Evolutionary conservation across 92 coral and sea anemone species (phyloP).

Genomic region (Metridium senile): DNA sequence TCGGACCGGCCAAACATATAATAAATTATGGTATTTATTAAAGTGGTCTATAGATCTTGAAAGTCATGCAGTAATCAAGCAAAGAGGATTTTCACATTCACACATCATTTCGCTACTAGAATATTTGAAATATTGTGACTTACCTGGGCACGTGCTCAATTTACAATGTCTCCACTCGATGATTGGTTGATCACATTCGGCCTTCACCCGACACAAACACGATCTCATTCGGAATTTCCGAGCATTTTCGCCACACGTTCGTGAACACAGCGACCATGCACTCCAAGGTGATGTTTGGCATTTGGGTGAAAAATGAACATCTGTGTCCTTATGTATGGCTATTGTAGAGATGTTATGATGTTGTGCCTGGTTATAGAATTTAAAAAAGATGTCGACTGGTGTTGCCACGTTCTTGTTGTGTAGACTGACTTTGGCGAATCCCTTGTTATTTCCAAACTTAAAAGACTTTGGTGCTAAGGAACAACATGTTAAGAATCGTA

Average conservation of each 20-base stretch:
- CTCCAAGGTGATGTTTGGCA: constrained; percentile 20
- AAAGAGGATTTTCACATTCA: too few relatives aligned
- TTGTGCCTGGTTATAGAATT: not conserved
- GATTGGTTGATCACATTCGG: not conserved
- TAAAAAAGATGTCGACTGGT: not conserved
- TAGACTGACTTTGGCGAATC: not conserved
- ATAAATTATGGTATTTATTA: too few relatives aligned
- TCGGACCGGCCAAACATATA: too few relatives aligned
- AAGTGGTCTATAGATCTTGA: too few relatives aligned
- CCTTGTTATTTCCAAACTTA: not conserved
- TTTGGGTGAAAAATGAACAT: not conserved
- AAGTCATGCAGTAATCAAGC: too few relatives aligned
- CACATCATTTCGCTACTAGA: too few relatives aligned
- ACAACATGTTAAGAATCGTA: too few relatives aligned
- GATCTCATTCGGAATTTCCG: constrained; percentile 18
- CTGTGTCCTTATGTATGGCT: constrained; percentile 12
- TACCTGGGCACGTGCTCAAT: constrained; percentile 18
- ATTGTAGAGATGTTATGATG: not conserved
- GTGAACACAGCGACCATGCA: constrained; percentile 22
- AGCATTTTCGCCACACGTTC: constrained; percentile 27
- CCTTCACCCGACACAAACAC: constrained; percentile 2
- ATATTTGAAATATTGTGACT: too few relatives aligned
- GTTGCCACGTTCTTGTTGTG: not conserved
- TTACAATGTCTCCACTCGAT: constrained; percentile 17
- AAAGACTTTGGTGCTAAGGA: not conserved